These are phyloP conservation scores for Amphimallon solstitiale DNA, from an alignment of 2,888 invertebrate genomes.

Conservation along the genomic window DNA sequence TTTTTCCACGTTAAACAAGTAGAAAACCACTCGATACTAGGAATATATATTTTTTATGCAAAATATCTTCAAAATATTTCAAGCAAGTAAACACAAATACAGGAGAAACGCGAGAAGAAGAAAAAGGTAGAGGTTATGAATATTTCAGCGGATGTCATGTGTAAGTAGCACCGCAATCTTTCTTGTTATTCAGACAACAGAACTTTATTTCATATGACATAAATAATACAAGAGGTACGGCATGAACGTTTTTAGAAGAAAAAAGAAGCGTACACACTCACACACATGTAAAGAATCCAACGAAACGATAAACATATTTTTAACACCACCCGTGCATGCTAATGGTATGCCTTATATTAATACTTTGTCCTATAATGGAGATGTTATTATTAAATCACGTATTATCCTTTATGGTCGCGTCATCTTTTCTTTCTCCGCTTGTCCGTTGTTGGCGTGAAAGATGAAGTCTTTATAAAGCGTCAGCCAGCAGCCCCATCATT, in stretches of 20 bases:
- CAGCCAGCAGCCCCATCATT: conserved; percentile 24
- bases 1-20: too few species aligned
- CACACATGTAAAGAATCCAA: conserved; percentile 15
- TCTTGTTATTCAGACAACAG: conserved; percentile 34
- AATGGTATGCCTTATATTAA: conserved; percentile 33
- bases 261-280: neutral
- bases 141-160: conserved; percentile 35
- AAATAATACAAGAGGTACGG: conserved; percentile 34
- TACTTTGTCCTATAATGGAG: conserved; percentile 27
- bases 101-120: conserved; percentile 10
- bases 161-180: conserved; percentile 32
- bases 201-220: conserved; percentile 34
- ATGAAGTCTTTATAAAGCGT: conserved; percentile 33
- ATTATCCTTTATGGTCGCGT: conserved; percentile 28
- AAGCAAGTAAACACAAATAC: conserved; percentile 1
- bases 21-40: too few species aligned
- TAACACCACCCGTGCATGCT: conserved; percentile 34
- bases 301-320: conserved; percentile 37
- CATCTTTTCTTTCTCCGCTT: conserved; percentile 32
- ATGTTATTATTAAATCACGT: conserved; percentile 34
- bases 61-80: too few species aligned
- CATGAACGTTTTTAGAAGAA: conserved; percentile 26
- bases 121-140: conserved; percentile 28
- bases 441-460: conserved; percentile 18
- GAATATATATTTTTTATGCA: too few species aligned